phyloP scores from a whole-genome alignment of 2,113 vertebrate species.

The Mesitornis unicolor region DNA sequence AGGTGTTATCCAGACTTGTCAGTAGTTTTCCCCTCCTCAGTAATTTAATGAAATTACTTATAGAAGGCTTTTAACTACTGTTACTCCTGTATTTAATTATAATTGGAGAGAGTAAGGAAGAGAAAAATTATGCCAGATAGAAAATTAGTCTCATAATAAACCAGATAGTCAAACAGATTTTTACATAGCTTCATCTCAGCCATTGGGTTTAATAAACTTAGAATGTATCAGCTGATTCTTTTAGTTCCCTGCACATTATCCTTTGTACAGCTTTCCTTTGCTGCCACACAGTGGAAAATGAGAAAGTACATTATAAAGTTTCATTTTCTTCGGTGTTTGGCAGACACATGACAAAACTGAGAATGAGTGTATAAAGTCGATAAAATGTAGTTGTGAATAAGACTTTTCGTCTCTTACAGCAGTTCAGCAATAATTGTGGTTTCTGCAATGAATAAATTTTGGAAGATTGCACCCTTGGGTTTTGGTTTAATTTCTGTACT shows the following conservation, averaged over 20 bases:
- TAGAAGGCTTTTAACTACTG: not conserved
- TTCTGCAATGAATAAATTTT: not conserved
- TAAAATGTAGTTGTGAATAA: not conserved
- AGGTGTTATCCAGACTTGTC: not conserved
- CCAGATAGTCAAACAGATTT: not conserved
- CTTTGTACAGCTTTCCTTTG: slow-evolving; percentile 38
- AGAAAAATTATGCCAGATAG: not conserved
- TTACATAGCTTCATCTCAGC: not conserved
- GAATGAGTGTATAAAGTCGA: not conserved
- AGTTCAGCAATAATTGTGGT: not conserved
- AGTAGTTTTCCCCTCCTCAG: not conserved
- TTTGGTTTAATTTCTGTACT: not conserved
- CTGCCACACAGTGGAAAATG: slow-evolving; percentile 56
- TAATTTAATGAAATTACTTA: not conserved
- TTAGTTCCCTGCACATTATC: not conserved
- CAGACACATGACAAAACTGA: not conserved
- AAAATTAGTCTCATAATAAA: not conserved
- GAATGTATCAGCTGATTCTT: not conserved
- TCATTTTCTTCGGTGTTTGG: not conserved
- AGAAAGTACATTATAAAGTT: not conserved
- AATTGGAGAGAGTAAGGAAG: not conserved
- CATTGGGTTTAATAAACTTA: not conserved
- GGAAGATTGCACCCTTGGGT: not conserved
- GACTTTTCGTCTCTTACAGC: not conserved
- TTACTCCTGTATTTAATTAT: not conserved